Percentiles rank a stretch among this genome's conserved stretches.
phyloP scores from a whole-genome alignment of 2,797 vertebrate species.

The Psittacula echo region DNA sequence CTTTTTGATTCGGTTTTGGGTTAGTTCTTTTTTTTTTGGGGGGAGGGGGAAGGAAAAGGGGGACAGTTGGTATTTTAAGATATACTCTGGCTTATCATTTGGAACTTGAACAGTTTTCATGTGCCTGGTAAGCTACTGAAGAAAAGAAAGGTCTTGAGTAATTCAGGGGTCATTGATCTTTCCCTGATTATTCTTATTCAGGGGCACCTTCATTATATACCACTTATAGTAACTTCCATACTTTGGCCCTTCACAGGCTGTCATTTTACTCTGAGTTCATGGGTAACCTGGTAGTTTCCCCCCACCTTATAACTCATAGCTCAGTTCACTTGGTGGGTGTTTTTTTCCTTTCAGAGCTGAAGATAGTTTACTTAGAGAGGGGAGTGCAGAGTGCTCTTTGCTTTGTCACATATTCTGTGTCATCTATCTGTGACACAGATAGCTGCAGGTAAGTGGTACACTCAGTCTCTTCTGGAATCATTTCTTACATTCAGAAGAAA shows the following conservation, averaged over 20 bases:
- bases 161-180: not conserved
- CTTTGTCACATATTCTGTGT: not conserved
- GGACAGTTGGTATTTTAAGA: not conserved
- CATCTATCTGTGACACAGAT: not conserved
- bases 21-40: fast-evolving
- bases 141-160: not conserved
- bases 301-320: not conserved
- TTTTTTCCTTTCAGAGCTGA: not conserved
- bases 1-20: not conserved
- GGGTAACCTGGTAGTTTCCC: not conserved
- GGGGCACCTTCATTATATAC: not conserved
- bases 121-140: not conserved
- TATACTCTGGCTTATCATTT: not conserved
- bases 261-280: not conserved
- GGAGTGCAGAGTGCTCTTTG: not conserved
- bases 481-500: not conserved
- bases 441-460: not conserved
- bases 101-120: not conserved
- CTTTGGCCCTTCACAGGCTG: not conserved
- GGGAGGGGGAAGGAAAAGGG: fast-evolving
- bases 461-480: not conserved
- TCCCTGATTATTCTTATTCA: not conserved
- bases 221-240: not conserved
- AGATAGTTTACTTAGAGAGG: not conserved
- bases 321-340: not conserved